phyloP scores from a whole-genome alignment of 2,113 vertebrate genomes.

The Gavialis gangeticus region DNA sequence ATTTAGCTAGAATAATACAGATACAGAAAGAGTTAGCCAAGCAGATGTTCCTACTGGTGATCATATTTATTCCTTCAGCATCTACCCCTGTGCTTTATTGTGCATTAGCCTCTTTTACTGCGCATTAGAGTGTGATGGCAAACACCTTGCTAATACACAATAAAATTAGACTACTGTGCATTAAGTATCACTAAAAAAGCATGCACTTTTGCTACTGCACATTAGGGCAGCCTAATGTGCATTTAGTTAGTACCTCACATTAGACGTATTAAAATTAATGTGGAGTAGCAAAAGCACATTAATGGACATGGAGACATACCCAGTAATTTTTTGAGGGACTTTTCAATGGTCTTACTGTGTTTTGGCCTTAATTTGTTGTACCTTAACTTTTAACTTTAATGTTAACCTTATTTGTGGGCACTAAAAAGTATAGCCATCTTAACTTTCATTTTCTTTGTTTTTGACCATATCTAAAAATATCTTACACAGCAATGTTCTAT shows the following conservation, averaged over 20 bases:
- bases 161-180: too few relatives aligned
- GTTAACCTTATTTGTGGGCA: neutral
- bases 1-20: neutral
- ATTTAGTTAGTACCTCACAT: too few relatives aligned
- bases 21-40: neutral
- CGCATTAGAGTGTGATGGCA: too few relatives aligned
- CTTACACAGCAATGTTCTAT: neutral
- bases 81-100: too few relatives aligned
- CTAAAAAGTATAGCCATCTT: neutral
- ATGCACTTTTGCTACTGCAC: too few relatives aligned
- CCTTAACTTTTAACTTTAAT: neutral
- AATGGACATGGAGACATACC: neutral
- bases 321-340: neutral
- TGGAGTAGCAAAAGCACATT: too few relatives aligned
- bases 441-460: slow-evolving; percentile 17
- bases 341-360: neutral
- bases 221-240: too few relatives aligned
- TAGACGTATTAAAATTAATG: too few relatives aligned
- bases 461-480: neutral
- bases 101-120: too few relatives aligned
- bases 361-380: neutral
- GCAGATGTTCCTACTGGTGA: neutral
- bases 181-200: neutral
- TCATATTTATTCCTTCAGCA: too few relatives aligned
- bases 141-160: too few relatives aligned